Percentiles rank a stretch among this genome's conserved stretches.
Conservation (phyloP, 37 sponge, comb jelly and placozoan species). For the Diacarnus erythraeanus region DNA sequence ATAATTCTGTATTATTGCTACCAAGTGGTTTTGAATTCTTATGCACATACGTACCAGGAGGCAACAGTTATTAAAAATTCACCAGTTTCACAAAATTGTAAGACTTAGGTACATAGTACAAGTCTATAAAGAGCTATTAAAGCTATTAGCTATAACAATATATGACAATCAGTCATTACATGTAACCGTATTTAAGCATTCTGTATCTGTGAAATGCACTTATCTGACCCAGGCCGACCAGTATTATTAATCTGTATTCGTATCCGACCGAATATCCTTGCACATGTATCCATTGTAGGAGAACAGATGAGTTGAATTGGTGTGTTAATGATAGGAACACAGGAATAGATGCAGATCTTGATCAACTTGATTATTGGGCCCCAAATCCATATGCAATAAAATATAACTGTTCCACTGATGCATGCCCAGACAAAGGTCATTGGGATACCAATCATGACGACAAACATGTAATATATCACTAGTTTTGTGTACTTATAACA, state of each 20-base stretch:
- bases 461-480: conserved; percentile 16
- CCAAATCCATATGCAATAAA: conserved; percentile 13
- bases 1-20: no score
- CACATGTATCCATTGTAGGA: conserved; percentile 18
- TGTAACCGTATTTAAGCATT: no score
- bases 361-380: conserved; percentile 7
- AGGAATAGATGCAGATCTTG: not conserved
- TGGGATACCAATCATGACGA: conserved; percentile 17
- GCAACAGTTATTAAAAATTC: no score
- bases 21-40: no score
- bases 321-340: not conserved
- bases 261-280: conserved; percentile 17
- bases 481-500: conserved; percentile 26
- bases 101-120: no score
- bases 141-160: no score
- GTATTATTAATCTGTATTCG: not conserved
- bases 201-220: not conserved
- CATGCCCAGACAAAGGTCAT: conserved; percentile 8
- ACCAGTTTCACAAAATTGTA: no score
- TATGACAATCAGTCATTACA: no score
- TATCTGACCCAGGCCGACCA: not conserved
- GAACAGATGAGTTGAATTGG: conserved; percentile 5
- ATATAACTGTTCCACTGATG: not conserved
- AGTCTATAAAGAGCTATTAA: no score
- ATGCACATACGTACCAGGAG: no score